Evolutionary conservation across 1,140 invertebrate species (phyloP).

Genomic region (Grapholita molesta): DNA sequence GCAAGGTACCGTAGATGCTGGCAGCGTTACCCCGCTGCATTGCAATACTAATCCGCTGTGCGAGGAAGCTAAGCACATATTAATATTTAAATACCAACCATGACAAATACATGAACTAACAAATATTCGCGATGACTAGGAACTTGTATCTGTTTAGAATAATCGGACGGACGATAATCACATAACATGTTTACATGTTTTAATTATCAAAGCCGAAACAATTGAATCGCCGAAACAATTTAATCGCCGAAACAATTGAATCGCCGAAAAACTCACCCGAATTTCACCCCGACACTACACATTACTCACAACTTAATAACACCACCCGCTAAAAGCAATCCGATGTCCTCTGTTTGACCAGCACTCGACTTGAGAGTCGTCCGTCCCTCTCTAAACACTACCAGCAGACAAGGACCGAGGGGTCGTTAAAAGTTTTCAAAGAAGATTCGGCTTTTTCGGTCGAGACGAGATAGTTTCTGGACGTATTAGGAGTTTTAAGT

Average conservation of each 20-base stretch:
- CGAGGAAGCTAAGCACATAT: too few species aligned
- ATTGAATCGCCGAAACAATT: too few species aligned
- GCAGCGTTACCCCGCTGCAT: too few species aligned
- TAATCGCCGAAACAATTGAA: not conserved
- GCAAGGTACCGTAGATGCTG: too few species aligned
- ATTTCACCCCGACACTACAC: not conserved
- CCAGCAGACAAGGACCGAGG: not conserved
- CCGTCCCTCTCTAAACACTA: conserved; percentile 4
- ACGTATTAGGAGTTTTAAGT: not conserved
- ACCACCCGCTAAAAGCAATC: conserved; percentile 3
- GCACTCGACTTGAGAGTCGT: not conserved
- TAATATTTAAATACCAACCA: too few species aligned
- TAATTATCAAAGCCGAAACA: too few species aligned
- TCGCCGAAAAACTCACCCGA: not conserved
- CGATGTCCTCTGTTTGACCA: conserved; percentile 10
- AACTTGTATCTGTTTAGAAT: too few species aligned
- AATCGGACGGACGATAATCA: too few species aligned
- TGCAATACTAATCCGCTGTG: too few species aligned
- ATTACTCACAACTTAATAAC: conserved; percentile 15
- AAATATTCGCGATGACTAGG: too few species aligned
- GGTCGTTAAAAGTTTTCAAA: conserved; percentile 11
- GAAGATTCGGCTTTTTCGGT: not conserved
- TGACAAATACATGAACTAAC: too few species aligned
- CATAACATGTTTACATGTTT: too few species aligned
- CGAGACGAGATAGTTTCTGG: not conserved